phyloP scores from a whole-genome alignment of 1,140 invertebrate genomes.

The Adoxophyes honmai region DNA sequence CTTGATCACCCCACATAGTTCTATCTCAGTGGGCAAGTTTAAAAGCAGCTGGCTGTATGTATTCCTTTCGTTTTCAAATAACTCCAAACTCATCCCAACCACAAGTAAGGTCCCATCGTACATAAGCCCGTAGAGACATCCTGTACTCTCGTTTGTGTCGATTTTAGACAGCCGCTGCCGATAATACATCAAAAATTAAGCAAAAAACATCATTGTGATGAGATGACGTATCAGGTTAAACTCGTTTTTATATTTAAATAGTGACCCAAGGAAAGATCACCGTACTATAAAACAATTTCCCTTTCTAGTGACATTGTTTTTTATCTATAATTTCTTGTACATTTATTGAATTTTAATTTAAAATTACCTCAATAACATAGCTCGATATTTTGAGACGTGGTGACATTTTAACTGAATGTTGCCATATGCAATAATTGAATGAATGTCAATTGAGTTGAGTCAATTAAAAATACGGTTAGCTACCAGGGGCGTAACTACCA shows the following conservation, averaged over 20 bases:
- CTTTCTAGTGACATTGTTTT: background rate
- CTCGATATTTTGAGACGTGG: constrained; percentile 77
- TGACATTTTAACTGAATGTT: constrained; percentile 73
- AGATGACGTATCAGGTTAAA: constrained; percentile 34
- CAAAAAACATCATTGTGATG: constrained; percentile 24
- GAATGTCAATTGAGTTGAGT: background rate
- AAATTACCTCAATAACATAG: constrained; percentile 75
- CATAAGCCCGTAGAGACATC: constrained; percentile 85
- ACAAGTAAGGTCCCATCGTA: constrained; percentile 83
- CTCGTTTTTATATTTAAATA: constrained; percentile 9
- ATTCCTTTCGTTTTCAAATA: constrained; percentile 76
- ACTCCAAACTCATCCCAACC: constrained; percentile 80
- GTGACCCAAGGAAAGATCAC: background rate
- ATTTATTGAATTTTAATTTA: constrained; percentile 18
- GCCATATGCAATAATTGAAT: constrained; percentile 22
- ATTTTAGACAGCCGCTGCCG: constrained; percentile 57
- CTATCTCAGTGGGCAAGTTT: constrained; percentile 84
- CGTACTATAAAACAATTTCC: background rate
- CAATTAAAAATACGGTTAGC: background rate
- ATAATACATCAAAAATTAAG: constrained; percentile 20
- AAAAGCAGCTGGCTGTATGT: constrained; percentile 79
- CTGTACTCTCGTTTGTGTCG: constrained; percentile 78
- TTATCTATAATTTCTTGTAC: background rate
- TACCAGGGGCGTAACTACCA: too few relatives aligned
- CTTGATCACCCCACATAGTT: constrained; percentile 84